phyloP scores from a whole-genome alignment of 2,797 vertebrate species.

The Gambelia wislizenii region DNA sequence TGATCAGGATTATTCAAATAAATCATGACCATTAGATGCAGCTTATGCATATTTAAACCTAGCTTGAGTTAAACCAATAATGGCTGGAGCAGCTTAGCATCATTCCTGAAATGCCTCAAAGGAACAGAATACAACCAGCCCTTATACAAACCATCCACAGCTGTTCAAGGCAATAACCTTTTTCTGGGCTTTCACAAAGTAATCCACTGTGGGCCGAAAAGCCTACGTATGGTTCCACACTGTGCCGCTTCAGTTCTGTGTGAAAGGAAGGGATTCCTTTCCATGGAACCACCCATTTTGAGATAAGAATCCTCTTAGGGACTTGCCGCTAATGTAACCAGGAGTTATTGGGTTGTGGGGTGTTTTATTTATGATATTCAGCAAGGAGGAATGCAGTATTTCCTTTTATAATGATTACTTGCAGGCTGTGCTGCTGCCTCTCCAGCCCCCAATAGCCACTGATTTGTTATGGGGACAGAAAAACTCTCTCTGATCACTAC shows the following conservation, averaged over 20 bases:
- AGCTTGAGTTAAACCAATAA: slow-evolving; percentile 65
- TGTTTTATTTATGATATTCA: no score
- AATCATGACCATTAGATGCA: slow-evolving; percentile 62
- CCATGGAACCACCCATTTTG: no score
- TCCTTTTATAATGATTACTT: no score
- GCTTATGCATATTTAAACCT: slow-evolving; percentile 70
- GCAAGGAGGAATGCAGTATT: no score
- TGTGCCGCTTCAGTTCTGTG: not conserved
- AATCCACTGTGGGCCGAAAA: slow-evolving; percentile 9
- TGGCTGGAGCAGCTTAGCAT: slow-evolving; percentile 49
- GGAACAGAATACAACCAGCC: slow-evolving; percentile 46
- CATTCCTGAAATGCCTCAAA: slow-evolving; percentile 74
- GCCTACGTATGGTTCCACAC: not conserved
- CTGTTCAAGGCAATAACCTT: slow-evolving; percentile 44
- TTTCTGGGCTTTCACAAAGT: not conserved
- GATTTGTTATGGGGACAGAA: no score
- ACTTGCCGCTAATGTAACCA: no score
- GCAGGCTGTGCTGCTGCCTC: no score
- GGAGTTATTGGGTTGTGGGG: no score
- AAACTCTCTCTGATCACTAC: no score
- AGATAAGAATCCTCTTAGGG: no score
- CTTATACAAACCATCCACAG: slow-evolving; percentile 39
- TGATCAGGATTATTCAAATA: slow-evolving; percentile 65
- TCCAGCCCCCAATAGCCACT: no score
- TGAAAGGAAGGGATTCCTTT: not conserved